Conservation (phyloP, 2,888 invertebrate species). For the Acleris laterana region DNA sequence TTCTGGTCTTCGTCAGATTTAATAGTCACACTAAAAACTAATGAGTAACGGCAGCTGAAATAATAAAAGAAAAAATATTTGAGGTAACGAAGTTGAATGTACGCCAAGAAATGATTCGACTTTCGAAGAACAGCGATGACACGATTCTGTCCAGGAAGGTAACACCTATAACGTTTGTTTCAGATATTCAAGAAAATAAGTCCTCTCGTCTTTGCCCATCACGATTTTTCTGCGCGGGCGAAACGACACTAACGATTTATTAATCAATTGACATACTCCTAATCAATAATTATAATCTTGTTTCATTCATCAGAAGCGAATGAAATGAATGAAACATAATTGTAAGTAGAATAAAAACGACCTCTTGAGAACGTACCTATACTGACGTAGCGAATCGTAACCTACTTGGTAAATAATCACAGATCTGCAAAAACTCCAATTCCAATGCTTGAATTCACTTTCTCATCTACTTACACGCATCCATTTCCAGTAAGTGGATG, state of each 20-base stretch:
- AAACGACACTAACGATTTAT: neutral
- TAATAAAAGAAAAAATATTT: conserved; percentile 34
- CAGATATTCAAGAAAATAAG: too few species aligned
- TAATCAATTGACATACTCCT: neutral
- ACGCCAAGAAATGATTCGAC: conserved; percentile 49
- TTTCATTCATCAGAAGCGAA: too few species aligned
- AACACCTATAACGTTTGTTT: neutral
- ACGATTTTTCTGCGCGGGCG: neutral
- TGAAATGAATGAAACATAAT: neutral
- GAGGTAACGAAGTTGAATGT: conserved; percentile 41
- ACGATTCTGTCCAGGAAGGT: conserved; percentile 11
- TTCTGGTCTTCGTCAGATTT: conserved; percentile 2
- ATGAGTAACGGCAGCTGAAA: conserved; percentile 33
- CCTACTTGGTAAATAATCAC: conserved; percentile 16
- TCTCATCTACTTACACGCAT: conserved; percentile 32
- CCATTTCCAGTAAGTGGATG: conserved; percentile 16
- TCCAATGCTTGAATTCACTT: conserved; percentile 28
- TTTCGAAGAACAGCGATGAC: conserved; percentile 38
- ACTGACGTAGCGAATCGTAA: conserved; percentile 1
- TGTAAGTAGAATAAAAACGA: too few species aligned
- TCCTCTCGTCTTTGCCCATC: too few species aligned
- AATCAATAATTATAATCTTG: too few species aligned
- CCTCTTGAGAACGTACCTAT: neutral
- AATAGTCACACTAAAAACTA: conserved; percentile 22
- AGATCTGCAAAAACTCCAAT: conserved; percentile 28